Evolutionary conservation across 2,888 invertebrate genomes (phyloP).

Genomic region (Noctua comes): DNA sequence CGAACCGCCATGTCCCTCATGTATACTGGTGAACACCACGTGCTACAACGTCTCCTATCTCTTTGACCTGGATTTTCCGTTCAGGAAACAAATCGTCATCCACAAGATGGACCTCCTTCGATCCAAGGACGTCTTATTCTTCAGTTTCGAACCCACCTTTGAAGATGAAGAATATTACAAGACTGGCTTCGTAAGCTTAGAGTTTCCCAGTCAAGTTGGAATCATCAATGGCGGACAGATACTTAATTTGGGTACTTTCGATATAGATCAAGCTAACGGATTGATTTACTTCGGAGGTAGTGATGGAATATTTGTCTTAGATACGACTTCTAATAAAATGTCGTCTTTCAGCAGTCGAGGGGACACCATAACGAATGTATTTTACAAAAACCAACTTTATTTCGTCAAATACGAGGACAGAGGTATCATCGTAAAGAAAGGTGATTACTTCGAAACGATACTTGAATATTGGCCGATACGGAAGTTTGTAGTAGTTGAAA

Average conservation of each 20-base stretch:
- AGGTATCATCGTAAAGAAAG: conserved; percentile 80
- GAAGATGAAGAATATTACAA: conserved; percentile 82
- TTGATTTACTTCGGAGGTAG: conserved; percentile 83
- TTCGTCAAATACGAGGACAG: conserved; percentile 76
- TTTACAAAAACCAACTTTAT: conserved; percentile 80
- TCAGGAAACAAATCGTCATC: conserved; percentile 80
- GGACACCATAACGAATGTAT: conserved; percentile 78
- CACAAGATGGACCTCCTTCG: conserved; percentile 79
- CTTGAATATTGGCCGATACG: conserved; percentile 76
- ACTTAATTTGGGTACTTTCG: conserved; percentile 83
- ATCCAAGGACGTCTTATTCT: conserved; percentile 78
- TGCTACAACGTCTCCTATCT: conserved; percentile 80
- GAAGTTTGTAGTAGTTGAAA: conserved; percentile 81
- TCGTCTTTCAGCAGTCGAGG: conserved; percentile 80
- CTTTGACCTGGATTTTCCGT: conserved; percentile 80
- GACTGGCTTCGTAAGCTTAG: conserved; percentile 80
- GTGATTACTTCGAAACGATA: conserved; percentile 75
- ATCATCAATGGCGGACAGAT: conserved; percentile 72
- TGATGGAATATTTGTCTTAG: conserved; percentile 80
- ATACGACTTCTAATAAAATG: conserved; percentile 71
- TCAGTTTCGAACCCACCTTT: conserved; percentile 82
- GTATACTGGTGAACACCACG: conserved; percentile 74
- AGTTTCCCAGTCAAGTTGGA: conserved; percentile 68
- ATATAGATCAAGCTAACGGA: conserved; percentile 81
- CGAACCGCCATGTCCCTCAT: conserved; percentile 71